Evolutionary conservation across 2,888 invertebrate genomes (phyloP).

Genomic region (Sturmia bella): DNA sequence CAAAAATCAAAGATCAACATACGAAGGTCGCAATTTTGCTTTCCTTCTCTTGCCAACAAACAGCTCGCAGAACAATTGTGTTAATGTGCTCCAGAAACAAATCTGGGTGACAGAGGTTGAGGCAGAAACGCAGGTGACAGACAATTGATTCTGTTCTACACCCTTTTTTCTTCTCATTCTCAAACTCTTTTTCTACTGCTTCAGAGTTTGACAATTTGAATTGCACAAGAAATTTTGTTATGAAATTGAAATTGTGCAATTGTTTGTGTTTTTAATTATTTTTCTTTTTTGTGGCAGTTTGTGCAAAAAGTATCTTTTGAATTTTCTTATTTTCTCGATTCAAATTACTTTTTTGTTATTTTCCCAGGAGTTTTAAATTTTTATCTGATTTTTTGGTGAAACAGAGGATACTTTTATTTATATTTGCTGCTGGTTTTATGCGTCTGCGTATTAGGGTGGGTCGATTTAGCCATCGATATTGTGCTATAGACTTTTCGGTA

Average conservation of each 20-base stretch:
- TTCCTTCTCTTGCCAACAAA: constrained; percentile 10
- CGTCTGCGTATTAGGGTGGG: too few species aligned
- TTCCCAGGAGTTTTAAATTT: constrained; percentile 35
- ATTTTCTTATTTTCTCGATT: constrained; percentile 8
- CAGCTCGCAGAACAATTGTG: constrained; percentile 49
- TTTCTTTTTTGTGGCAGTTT: background rate
- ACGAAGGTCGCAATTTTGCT: constrained; percentile 49
- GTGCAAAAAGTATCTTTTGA: constrained; percentile 12
- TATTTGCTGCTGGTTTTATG: too few species aligned
- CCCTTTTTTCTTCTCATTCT: constrained; percentile 25
- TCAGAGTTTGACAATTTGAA: constrained; percentile 37
- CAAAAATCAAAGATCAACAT: constrained; percentile 69
- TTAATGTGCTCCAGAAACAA: constrained; percentile 68
- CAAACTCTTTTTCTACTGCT: constrained; percentile 22
- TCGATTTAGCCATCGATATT: too few species aligned
- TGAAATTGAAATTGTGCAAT: constrained; percentile 58
- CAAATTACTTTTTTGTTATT: constrained; percentile 17
- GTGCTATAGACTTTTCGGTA: too few species aligned
- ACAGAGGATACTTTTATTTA: too few species aligned
- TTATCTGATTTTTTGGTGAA: background rate
- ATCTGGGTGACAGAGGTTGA: constrained; percentile 57
- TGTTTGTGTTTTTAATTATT: constrained; percentile 60
- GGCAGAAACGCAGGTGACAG: constrained; percentile 59
- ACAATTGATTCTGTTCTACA: constrained; percentile 50
- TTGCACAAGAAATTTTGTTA: constrained; percentile 45